phyloP scores from a whole-genome alignment of 2,113 vertebrate genomes.

The Indicator maculatus region DNA sequence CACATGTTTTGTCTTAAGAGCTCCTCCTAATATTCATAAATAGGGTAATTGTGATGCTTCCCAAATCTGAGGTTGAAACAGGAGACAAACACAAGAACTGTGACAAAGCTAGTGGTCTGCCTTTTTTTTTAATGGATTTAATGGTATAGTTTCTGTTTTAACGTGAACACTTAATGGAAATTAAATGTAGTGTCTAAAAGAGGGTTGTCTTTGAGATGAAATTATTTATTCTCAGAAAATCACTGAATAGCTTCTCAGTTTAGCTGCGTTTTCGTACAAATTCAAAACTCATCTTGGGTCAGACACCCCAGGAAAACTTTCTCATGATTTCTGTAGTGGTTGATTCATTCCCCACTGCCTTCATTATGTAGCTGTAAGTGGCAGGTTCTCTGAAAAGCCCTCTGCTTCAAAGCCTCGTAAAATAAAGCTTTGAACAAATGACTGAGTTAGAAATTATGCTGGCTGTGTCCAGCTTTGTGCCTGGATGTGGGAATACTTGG shows the following conservation, averaged over 20 bases:
- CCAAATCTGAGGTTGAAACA: not conserved
- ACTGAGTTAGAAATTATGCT: not conserved
- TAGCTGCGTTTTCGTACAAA: not conserved
- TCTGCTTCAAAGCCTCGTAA: conserved; percentile 29
- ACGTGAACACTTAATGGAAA: not conserved
- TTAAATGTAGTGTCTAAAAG: not conserved
- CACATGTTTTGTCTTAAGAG: not conserved
- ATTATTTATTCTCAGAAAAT: conserved; percentile 1
- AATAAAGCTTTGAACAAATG: conserved; percentile 33
- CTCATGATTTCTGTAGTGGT: not conserved
- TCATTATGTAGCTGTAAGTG: conserved; percentile 15
- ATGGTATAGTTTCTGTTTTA: not conserved
- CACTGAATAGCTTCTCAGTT: not conserved
- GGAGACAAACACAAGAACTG: not conserved
- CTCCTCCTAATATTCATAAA: not conserved
- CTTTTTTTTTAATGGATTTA: not conserved
- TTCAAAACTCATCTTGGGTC: not conserved
- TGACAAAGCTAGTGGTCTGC: not conserved
- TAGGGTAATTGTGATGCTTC: not conserved
- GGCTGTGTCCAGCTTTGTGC: not conserved
- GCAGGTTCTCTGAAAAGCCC: conserved; percentile 13
- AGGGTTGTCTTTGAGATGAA: not conserved
- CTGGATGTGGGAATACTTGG: conserved; percentile 33
- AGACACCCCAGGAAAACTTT: conserved; percentile 18
- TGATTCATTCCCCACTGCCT: not conserved